Base-by-base conservation (phyloP, 2,797 vertebrate species). In the Leuciscus waleckii region DNA sequence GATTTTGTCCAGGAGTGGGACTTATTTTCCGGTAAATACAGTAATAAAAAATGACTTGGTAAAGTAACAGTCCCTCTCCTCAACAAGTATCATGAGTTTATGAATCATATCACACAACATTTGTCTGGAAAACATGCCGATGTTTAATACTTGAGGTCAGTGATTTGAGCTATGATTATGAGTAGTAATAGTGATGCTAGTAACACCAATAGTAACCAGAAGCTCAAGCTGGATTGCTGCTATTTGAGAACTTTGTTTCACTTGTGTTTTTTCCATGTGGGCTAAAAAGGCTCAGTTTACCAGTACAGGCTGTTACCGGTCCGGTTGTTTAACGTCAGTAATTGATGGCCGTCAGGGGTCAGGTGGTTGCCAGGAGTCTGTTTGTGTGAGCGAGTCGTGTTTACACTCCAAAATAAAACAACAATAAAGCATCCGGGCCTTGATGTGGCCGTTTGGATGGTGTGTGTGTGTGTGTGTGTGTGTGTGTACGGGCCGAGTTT, bases 381-480 rank as follows among this genome's bases (percentile, higher is more conserved):
- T 86, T 71, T 87, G 85, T 89, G 82, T 69, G 85, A 83, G 87
- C 9, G 19, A 86, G 79, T 86, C 80, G 71, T 89, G 88, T 88
- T 90, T 91, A 92, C 90, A 86, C 90, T 91, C 81, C 78, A 83
- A 49, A 88, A 90, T 92, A 89, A 92, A 93, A 91, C 91, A 94
- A 93, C 91, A 91, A 86, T 87, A 87, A 65, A 79, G 89, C 86
- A 84, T 89, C 88, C 46, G 14, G 85, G 77, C 87, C 88, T 92
- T 87, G 68, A 90, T 91, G 90, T 90, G 87, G 87, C 81, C 68
- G 86, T 88, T 89, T 89, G 91, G 86, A 92, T 91, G 58, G 78
- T 26, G 43, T 19, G 43, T 16, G 43, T 46, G 43, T 76, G 54
- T 84, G 81, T 89, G 43, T 85, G 43, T 37, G 37, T 39, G 37